Percentiles rank a stretch among this genome's conserved stretches.
phyloP scores from a whole-genome alignment of 2,113 vertebrate species.

The Vidua chalybeata region DNA sequence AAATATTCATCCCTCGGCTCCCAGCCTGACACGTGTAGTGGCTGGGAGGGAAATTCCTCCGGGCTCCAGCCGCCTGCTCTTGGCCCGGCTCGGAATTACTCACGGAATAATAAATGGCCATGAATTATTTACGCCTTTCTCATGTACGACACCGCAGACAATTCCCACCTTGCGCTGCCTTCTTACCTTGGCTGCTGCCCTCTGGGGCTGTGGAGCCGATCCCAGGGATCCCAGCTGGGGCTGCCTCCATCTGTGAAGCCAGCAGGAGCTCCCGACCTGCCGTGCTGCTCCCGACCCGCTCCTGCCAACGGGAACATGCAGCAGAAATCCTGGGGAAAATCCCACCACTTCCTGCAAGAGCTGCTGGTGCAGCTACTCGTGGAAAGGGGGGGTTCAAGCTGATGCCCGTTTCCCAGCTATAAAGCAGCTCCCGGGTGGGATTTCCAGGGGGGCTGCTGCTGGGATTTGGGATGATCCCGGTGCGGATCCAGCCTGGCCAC shows the following conservation, averaged over 20 bases:
- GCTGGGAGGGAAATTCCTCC: background rate
- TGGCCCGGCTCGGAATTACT: background rate
- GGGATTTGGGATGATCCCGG: background rate
- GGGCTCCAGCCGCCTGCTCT: background rate
- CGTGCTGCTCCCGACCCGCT: background rate
- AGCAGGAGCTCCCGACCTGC: background rate
- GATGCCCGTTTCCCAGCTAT: rapidly evolving
- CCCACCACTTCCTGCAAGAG: rapidly evolving
- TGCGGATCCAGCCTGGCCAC: background rate
- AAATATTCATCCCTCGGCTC: conserved; percentile 40
- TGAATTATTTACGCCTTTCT: conserved; percentile 14
- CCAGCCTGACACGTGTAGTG: background rate
- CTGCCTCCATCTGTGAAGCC: conserved; percentile 59
- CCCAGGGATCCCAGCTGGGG: conserved; percentile 66
- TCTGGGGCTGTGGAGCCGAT: background rate
- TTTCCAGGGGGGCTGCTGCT: background rate
- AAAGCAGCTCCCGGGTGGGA: background rate
- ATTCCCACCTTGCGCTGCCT: background rate
- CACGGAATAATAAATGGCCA: conserved; percentile 3
- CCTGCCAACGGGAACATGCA: rapidly evolving
- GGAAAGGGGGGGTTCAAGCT: background rate
- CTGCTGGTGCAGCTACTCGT: rapidly evolving
- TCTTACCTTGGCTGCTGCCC: background rate
- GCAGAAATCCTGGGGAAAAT: rapidly evolving
- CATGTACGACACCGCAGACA: background rate